Evolutionary conservation across 2,888 invertebrate species (phyloP).

Genomic region (Netelia inedita): DNA sequence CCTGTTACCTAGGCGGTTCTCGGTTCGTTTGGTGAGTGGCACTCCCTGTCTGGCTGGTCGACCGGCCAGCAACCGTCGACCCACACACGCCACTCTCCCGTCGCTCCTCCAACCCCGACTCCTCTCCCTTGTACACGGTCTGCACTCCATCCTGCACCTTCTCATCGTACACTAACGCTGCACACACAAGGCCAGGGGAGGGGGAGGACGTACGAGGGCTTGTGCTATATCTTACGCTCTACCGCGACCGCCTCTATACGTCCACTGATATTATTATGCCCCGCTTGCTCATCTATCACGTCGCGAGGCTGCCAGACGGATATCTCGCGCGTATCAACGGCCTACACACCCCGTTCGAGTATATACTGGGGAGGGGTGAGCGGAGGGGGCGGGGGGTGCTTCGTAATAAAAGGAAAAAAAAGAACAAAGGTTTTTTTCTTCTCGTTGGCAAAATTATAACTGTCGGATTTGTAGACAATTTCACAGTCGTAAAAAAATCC

Average conservation of each 20-base stretch:
- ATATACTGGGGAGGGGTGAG: constrained; percentile 1
- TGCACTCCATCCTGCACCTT: constrained; percentile 50
- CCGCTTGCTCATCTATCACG: constrained; percentile 80
- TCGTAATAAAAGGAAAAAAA: neutral
- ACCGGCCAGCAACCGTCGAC: constrained; percentile 72
- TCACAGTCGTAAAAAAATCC: constrained; percentile 3
- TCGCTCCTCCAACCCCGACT: constrained; percentile 41
- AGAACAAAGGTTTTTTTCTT: neutral
- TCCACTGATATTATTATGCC: constrained; percentile 80
- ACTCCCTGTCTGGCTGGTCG: constrained; percentile 82
- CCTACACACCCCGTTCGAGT: constrained; percentile 45
- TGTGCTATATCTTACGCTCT: constrained; percentile 72
- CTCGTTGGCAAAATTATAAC: neutral
- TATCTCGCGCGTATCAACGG: constrained; percentile 77
- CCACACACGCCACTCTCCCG: constrained; percentile 80
- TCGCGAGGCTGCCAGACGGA: constrained; percentile 80
- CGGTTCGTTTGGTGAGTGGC: constrained; percentile 77
- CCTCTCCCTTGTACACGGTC: constrained; percentile 27
- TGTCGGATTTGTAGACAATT: neutral
- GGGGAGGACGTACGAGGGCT: too few species aligned
- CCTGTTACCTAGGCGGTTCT: constrained; percentile 63
- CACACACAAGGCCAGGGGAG: neutral
- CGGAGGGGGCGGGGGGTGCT: neutral
- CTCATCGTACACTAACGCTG: constrained; percentile 3
- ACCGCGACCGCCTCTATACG: constrained; percentile 62